These are phyloP conservation scores for Oncorhynchus tshawytscha DNA, from an alignment of 2,113 vertebrate species.

Conservation along the genomic window DNA sequence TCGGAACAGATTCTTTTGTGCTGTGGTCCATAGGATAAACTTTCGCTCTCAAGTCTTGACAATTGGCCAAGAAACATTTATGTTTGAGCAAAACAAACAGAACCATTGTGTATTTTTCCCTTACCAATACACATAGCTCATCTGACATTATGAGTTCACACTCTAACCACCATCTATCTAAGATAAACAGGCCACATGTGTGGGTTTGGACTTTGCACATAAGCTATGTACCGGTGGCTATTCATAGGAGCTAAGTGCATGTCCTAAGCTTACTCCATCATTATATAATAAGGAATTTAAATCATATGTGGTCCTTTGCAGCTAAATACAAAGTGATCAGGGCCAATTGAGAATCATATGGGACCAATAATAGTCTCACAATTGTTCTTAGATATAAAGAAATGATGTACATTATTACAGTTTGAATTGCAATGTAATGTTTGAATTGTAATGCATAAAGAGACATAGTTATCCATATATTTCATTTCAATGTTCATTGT, in stretches of 20 bases:
- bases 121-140: conserved; percentile 30
- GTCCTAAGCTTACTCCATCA: too few species aligned
- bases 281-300: too few species aligned
- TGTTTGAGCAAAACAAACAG: conserved; percentile 57
- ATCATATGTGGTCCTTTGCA: neutral
- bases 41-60: conserved; percentile 51
- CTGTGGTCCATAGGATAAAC: conserved; percentile 48
- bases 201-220: neutral
- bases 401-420: neutral
- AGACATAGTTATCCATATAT: too few species aligned
- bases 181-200: neutral
- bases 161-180: conserved; percentile 3
- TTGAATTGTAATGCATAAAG: too few species aligned
- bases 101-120: conserved; percentile 59
- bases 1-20: conserved; percentile 77
- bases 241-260: too few species aligned
- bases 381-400: neutral
- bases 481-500: neutral
- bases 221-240: neutral
- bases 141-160: conserved; percentile 25
- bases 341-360: neutral
- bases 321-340: neutral
- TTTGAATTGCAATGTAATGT: neutral
- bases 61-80: conserved; percentile 53
- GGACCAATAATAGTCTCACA: too few species aligned